These are phyloP conservation scores for Pachyseris speciosa DNA, from an alignment of 64 coral and sea anemone genomes.

Conservation along the genomic window DNA sequence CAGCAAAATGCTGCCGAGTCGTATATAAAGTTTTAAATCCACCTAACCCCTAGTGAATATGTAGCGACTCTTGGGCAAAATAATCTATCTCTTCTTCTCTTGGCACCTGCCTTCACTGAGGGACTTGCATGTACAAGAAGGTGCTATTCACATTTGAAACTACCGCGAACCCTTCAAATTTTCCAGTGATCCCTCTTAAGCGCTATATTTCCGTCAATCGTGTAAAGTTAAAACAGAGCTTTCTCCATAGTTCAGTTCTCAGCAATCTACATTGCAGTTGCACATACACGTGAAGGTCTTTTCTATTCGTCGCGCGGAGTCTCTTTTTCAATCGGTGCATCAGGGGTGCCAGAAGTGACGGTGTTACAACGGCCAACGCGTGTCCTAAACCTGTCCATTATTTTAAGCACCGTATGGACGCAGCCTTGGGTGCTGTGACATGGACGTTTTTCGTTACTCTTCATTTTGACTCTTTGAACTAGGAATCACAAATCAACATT, in stretches of 20 bases:
- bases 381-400: background rate
- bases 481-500: background rate
- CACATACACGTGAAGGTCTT: no score
- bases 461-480: conserved; percentile 3
- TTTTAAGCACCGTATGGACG: conserved; percentile 8
- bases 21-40: no score
- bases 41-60: background rate
- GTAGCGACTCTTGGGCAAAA: background rate
- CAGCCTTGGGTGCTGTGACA: background rate
- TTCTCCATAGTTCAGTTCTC: background rate
- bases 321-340: background rate
- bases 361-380: background rate
- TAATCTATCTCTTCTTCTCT: background rate
- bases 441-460: background rate
- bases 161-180: background rate
- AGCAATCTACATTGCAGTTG: background rate
- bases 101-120: background rate
- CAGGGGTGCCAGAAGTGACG: background rate
- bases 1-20: no score
- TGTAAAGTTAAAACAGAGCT: background rate
- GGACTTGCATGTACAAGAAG: background rate
- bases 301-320: background rate
- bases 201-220: background rate
- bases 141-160: background rate
- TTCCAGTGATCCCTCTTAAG: background rate